Conservation (phyloP, 2,888 invertebrate species). For the Drosophila picticornis region DNA sequence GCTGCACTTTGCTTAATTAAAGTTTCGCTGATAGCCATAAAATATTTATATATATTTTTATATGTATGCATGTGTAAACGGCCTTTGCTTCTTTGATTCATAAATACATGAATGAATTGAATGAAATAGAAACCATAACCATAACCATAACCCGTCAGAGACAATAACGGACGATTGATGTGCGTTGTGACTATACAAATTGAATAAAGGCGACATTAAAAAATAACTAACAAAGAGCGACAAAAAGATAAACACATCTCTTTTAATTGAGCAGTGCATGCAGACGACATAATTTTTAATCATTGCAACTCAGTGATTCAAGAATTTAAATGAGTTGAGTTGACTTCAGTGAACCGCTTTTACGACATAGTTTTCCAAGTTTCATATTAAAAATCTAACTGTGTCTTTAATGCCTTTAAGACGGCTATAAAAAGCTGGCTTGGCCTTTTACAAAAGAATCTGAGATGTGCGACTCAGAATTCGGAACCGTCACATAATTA, state of each 20-base stretch:
- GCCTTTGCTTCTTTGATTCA: not conserved
- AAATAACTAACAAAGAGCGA: not conserved
- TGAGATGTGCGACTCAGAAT: not conserved
- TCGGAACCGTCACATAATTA: not conserved
- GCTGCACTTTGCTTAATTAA: not conserved
- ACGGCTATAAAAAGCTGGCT: not conserved
- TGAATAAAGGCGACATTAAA: not conserved
- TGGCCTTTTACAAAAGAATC: not conserved
- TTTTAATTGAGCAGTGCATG: not conserved
- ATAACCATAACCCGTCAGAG: not conserved
- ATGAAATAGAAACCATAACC: not conserved
- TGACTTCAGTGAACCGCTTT: not conserved
- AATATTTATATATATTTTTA: not conserved
- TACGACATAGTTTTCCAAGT: not conserved
- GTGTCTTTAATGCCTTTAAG: not conserved
- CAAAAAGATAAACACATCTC: not conserved
- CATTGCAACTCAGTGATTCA: conserved; percentile 1
- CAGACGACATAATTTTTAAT: not conserved
- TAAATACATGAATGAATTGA: not conserved
- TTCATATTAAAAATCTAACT: not conserved
- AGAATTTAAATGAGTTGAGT: not conserved
- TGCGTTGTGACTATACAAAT: not conserved
- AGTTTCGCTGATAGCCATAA: not conserved
- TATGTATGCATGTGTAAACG: too few relatives aligned
- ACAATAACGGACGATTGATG: not conserved